Evolutionary conservation across 2,113 vertebrate genomes (phyloP).

Genomic region (Silurus meridionalis): DNA sequence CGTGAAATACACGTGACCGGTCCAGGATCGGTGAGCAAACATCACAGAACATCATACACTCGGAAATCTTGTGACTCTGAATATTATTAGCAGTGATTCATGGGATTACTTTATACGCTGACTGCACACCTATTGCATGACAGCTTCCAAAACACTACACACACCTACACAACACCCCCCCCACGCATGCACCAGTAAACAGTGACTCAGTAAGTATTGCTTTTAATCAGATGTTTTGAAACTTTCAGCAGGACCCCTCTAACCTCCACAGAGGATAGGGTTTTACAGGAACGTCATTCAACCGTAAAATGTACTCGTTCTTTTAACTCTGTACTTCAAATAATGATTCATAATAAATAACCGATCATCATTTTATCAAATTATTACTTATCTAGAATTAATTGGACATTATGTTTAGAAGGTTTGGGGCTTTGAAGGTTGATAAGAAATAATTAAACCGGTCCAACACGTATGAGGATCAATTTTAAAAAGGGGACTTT

Average conservation of each 20-base stretch:
- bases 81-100: constrained; percentile 3
- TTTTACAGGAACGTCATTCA: background rate
- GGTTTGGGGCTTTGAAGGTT: too few species aligned
- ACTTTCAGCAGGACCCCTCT: background rate
- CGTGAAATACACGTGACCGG: background rate
- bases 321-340: background rate
- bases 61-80: background rate
- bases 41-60: background rate
- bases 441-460: too few species aligned
- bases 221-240: background rate
- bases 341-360: too few species aligned
- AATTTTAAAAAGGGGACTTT: too few species aligned
- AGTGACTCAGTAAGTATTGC: background rate
- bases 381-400: too few species aligned
- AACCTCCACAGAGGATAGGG: background rate
- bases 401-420: too few species aligned
- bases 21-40: background rate
- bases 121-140: background rate
- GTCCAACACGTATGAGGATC: too few species aligned
- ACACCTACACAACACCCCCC: background rate
- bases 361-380: too few species aligned
- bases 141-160: background rate
- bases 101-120: background rate
- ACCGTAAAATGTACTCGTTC: background rate
- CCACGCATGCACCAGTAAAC: constrained; percentile 9